Conservation (phyloP, 1,140 invertebrate species). For the Zaprionus gabonicus region DNA sequence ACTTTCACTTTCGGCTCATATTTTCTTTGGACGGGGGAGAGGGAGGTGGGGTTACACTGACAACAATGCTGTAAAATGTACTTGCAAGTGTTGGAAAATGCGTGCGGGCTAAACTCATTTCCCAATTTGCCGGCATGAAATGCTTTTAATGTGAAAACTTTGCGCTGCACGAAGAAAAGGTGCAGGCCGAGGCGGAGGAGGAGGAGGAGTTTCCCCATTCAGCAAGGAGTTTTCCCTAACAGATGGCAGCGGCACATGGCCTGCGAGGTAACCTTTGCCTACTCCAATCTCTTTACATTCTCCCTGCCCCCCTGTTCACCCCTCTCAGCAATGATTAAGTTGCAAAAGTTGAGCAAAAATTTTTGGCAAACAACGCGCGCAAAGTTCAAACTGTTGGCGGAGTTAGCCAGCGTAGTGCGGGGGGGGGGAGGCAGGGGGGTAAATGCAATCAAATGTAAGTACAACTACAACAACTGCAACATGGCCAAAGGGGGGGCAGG, state of each 20-base stretch:
- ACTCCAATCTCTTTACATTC: background rate
- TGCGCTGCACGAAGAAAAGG: constrained; percentile 47
- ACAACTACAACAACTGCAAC: constrained; percentile 64
- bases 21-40: background rate
- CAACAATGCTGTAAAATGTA: constrained; percentile 6
- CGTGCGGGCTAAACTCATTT: constrained; percentile 67
- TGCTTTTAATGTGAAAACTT: constrained; percentile 80
- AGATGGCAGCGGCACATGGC: constrained; percentile 51
- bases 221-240: constrained; percentile 12
- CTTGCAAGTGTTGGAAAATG: constrained; percentile 37
- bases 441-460: constrained; percentile 71
- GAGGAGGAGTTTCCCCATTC: constrained; percentile 5
- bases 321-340: constrained; percentile 65
- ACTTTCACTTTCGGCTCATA: constrained; percentile 37
- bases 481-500: background rate
- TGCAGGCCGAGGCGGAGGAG: constrained; percentile 26
- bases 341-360: constrained; percentile 63
- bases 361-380: constrained; percentile 50
- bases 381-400: constrained; percentile 1
- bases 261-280: background rate
- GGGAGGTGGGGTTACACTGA: background rate
- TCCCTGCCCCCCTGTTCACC: background rate
- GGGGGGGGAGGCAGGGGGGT: constrained; percentile 45
- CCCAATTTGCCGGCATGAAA: constrained; percentile 75
- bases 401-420: background rate